These are phyloP conservation scores for Drosophila suzukii DNA, from an alignment of 1,140 invertebrate genomes.

Conservation along the genomic window DNA sequence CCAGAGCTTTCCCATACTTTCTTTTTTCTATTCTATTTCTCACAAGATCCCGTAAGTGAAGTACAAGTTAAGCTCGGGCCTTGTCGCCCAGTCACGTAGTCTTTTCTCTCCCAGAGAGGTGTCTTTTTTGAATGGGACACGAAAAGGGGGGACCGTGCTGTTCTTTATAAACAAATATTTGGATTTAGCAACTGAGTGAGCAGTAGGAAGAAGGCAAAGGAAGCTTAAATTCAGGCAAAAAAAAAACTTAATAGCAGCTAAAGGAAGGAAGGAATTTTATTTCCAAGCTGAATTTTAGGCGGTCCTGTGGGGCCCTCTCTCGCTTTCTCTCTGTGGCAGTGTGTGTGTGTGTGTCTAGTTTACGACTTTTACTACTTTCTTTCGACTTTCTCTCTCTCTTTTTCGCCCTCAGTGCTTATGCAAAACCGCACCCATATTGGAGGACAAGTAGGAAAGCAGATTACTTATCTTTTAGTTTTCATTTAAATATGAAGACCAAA, in stretches of 20 bases:
- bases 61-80: conserved; percentile 59
- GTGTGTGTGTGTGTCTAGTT: conserved; percentile 39
- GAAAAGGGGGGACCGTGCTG: conserved; percentile 23
- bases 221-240: conserved; percentile 13
- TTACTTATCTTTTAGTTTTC: conserved; percentile 80
- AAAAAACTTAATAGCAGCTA: conserved; percentile 15
- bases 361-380: conserved; percentile 54
- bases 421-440: conserved; percentile 71
- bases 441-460: conserved; percentile 49
- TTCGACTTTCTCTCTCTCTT: conserved; percentile 8
- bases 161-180: conserved; percentile 79
- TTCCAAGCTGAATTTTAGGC: conserved; percentile 50
- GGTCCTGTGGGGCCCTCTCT: conserved; percentile 20
- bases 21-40: background rate
- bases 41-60: conserved; percentile 17
- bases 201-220: conserved; percentile 10
- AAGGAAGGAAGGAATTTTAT: conserved; percentile 30
- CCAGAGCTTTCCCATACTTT: background rate
- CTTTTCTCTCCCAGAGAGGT: background rate
- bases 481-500: conserved; percentile 77
- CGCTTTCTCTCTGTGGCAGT: background rate
- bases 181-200: conserved; percentile 68
- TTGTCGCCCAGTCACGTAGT: conserved; percentile 63
- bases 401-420: conserved; percentile 14
- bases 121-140: background rate